Evolutionary conservation across 2,113 vertebrate species (phyloP).

Genomic region (Ginglymostoma cirratum): DNA sequence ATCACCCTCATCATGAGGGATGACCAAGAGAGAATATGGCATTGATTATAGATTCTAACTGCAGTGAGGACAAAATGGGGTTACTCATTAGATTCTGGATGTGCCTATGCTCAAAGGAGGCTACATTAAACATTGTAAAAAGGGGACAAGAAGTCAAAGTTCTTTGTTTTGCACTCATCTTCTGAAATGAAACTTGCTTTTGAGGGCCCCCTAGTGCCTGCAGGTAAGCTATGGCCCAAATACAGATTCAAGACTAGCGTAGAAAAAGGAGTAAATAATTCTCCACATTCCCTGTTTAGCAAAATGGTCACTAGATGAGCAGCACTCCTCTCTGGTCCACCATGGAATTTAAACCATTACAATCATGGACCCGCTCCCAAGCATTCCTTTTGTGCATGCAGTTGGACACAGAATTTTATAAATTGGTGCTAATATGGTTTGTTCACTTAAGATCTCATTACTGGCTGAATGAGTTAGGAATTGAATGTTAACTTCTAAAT

Average conservation of each 20-base stretch:
- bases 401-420: background rate
- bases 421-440: background rate
- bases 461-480: background rate
- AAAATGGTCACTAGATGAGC: background rate
- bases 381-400: too few species aligned
- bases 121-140: background rate
- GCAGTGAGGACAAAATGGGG: background rate
- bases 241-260: background rate
- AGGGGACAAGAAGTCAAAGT: too few species aligned
- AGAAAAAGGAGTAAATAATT: background rate
- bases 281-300: background rate
- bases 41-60: background rate
- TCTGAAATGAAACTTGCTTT: background rate
- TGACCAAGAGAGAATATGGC: background rate
- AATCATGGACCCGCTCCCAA: background rate
- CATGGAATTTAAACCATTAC: background rate
- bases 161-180: background rate
- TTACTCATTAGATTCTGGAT: background rate
- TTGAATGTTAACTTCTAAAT: background rate
- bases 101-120: background rate
- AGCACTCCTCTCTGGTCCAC: background rate
- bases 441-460: background rate
- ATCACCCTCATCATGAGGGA: too few species aligned
- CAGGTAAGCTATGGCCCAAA: background rate
- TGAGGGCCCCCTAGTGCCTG: background rate